Percentiles rank a stretch among this genome's conserved stretches.
phyloP scores from a whole-genome alignment of 2,888 invertebrate genomes.

The Cosmopolites sordidus region DNA sequence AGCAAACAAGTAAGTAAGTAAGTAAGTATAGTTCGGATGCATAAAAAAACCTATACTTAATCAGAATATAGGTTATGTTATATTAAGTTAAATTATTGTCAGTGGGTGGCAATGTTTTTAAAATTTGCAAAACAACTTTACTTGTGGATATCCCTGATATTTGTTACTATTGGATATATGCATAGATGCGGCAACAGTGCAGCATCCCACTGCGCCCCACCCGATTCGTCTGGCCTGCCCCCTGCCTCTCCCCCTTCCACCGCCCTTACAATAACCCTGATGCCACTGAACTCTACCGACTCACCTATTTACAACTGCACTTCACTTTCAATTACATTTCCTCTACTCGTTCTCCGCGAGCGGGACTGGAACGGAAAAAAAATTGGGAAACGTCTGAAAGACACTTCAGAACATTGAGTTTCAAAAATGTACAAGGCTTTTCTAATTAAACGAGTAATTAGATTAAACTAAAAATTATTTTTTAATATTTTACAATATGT shows the following conservation, averaged over 20 bases:
- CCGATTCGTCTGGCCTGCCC: constrained; percentile 21
- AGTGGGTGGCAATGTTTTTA: too few species aligned
- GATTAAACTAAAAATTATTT: not conserved
- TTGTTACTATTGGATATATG: too few species aligned
- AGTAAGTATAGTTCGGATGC: too few species aligned
- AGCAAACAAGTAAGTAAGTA: too few species aligned
- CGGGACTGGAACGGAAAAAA: not conserved
- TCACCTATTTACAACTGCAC: constrained; percentile 40
- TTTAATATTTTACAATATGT: too few species aligned
- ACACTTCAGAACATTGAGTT: not conserved
- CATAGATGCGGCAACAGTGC: constrained; percentile 17
- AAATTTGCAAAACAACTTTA: too few species aligned
- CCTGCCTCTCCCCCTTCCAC: constrained; percentile 11
- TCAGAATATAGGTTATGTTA: too few species aligned
- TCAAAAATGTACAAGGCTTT: not conserved
- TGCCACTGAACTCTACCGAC: constrained; percentile 41
- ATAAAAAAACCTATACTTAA: too few species aligned
- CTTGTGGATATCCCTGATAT: too few species aligned
- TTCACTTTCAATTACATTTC: constrained; percentile 27
- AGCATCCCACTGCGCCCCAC: constrained; percentile 28
- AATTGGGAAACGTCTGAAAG: not conserved
- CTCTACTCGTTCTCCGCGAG: not conserved
- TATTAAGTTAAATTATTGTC: too few species aligned
- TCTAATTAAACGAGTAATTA: not conserved
- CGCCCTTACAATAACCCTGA: constrained; percentile 39